Conservation (phyloP, 2,888 invertebrate species). For the Myopa tessellatipennis region DNA sequence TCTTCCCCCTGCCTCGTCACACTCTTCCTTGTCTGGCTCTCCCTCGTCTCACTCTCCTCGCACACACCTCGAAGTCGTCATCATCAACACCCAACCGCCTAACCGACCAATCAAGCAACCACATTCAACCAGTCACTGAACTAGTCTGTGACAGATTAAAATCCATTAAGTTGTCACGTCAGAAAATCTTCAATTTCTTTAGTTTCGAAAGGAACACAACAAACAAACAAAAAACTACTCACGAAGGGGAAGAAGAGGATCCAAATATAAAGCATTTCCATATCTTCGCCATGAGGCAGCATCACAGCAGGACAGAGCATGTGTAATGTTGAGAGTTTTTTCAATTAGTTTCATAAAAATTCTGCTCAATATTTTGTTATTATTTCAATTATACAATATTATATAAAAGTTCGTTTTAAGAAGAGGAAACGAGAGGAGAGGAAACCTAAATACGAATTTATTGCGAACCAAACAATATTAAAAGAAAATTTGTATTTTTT, state of each 20-base stretch:
- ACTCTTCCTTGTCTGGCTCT: background rate
- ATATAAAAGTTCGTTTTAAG: too few species aligned
- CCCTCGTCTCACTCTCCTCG: background rate
- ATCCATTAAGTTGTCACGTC: slow-evolving; percentile 63
- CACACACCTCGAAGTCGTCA: background rate
- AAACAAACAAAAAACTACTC: background rate
- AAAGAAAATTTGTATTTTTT: background rate
- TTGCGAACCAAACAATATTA: too few species aligned
- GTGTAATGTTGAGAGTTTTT: background rate
- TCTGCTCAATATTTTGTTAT: too few species aligned
- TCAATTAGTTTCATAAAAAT: background rate
- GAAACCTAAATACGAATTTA: too few species aligned
- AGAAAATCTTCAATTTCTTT: slow-evolving; percentile 38
- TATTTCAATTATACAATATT: too few species aligned
- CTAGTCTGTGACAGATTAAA: slow-evolving; percentile 62
- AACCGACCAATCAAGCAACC: slow-evolving; percentile 40
- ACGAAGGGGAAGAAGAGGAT: background rate
- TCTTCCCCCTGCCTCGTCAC: background rate
- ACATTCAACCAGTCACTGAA: slow-evolving; percentile 47
- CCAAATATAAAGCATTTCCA: background rate
- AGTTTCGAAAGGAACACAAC: background rate
- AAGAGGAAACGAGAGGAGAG: too few species aligned
- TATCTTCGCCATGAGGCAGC: background rate
- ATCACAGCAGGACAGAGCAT: background rate
- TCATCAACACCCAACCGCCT: background rate